Evolutionary conservation across 2,113 vertebrate genomes (phyloP).

Genomic region (Seriola aureovittata): DNA sequence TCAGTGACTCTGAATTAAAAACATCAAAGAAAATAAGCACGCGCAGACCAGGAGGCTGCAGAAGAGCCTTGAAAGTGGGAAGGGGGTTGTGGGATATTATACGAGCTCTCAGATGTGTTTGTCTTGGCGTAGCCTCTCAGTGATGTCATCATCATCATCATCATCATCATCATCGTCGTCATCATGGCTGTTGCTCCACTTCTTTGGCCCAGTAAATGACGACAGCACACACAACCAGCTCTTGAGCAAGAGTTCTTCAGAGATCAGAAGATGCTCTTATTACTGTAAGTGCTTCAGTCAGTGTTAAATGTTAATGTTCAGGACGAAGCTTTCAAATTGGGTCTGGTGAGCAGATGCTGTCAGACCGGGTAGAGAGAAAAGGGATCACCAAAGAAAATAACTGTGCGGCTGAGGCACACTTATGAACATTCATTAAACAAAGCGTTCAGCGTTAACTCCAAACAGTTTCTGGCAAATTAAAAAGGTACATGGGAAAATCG

Average conservation of each 20-base stretch:
- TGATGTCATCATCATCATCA: conserved; percentile 65
- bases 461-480: background rate
- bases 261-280: conserved; percentile 7
- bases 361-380: conserved; percentile 7
- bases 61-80: conserved; percentile 50
- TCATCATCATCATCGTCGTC: conserved; percentile 47
- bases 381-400: conserved; percentile 4
- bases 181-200: conserved; percentile 43
- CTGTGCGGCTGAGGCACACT: background rate
- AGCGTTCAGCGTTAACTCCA: conserved; percentile 6
- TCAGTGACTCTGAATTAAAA: conserved; percentile 34
- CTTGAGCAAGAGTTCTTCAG: background rate
- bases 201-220: conserved; percentile 52
- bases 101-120: conserved; percentile 70
- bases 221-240: conserved; percentile 12
- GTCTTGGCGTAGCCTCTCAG: conserved; percentile 60
- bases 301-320: background rate
- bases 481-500: background rate
- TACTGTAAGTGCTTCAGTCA: background rate
- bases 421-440: conserved; percentile 26
- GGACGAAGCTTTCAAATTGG: background rate
- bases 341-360: conserved; percentile 56
- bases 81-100: conserved; percentile 51
- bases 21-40: conserved; percentile 5
- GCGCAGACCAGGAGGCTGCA: conserved; percentile 25